A percentile compares a stretch with the other conserved stretches of the same genome.
Evolutionary conservation across 2,113 vertebrate genomes (phyloP).

Genomic region (Rhea americana): DNA sequence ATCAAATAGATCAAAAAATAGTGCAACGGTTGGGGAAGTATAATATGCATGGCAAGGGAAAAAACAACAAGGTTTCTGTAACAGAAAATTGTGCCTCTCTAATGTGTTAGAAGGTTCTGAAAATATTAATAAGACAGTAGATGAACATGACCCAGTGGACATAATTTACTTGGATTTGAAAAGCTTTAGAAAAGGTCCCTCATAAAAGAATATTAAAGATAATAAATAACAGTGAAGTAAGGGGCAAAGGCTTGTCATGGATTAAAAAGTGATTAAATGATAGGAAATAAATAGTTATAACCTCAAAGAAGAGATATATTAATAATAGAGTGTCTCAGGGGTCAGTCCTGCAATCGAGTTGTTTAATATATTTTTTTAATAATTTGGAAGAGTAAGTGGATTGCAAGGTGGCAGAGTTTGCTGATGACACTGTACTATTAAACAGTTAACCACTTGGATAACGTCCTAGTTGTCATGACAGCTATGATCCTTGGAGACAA

Average conservation of each 20-base stretch:
- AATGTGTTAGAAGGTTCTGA: slow-evolving; percentile 55
- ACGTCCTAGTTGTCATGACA: background rate
- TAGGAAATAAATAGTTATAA: slow-evolving; percentile 71
- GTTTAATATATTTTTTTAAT: slow-evolving; percentile 62
- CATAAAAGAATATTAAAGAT: slow-evolving; percentile 76
- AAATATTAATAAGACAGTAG: slow-evolving; percentile 67
- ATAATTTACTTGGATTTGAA: slow-evolving; percentile 72
- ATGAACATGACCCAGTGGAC: slow-evolving; percentile 64
- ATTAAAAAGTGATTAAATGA: slow-evolving; percentile 75
- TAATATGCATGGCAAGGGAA: background rate
- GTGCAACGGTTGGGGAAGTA: background rate
- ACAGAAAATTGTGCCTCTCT: slow-evolving; percentile 26
- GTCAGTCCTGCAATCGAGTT: slow-evolving; percentile 23
- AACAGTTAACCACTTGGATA: background rate
- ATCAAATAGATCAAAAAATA: background rate
- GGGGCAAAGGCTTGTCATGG: slow-evolving; percentile 67
- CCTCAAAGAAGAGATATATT: slow-evolving; percentile 68
- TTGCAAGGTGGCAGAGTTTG: slow-evolving; percentile 44
- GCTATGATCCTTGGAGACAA: background rate
- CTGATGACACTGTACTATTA: background rate
- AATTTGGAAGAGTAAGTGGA: slow-evolving; percentile 45
- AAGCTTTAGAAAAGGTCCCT: slow-evolving; percentile 69
- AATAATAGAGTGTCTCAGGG: slow-evolving; percentile 51
- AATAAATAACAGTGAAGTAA: slow-evolving; percentile 75
- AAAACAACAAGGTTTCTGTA: slow-evolving; percentile 15